phyloP scores from a whole-genome alignment of 2,888 invertebrate species.

The Drosophila atripex region DNA sequence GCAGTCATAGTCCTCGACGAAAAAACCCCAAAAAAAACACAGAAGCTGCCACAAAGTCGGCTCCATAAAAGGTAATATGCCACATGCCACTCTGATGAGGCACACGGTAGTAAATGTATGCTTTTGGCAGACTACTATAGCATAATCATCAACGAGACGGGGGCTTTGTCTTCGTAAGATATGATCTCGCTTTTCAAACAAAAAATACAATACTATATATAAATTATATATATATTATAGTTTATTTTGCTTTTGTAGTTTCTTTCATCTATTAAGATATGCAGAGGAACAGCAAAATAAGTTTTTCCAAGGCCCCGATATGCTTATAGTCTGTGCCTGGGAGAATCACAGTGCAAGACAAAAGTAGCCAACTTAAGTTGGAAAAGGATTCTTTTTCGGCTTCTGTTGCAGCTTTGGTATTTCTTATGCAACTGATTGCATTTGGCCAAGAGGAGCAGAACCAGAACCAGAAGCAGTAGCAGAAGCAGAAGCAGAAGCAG shows the following conservation, averaged over 20 bases:
- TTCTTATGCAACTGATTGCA: slow-evolving; percentile 55
- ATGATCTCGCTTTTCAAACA: slow-evolving; percentile 44
- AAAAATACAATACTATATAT: slow-evolving; percentile 48
- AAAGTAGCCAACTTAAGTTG: slow-evolving; percentile 44
- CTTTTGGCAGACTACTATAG: slow-evolving; percentile 38
- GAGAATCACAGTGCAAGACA: slow-evolving; percentile 44
- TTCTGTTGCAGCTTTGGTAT: slow-evolving; percentile 32
- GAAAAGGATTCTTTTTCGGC: slow-evolving; percentile 49
- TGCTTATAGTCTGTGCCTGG: slow-evolving; percentile 29
- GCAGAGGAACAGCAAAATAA: slow-evolving; percentile 19
- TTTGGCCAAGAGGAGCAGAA: slow-evolving; percentile 54
- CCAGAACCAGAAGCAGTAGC: slow-evolving; percentile 33
- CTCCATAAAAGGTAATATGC: slow-evolving; percentile 64
- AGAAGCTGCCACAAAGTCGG: slow-evolving; percentile 31
- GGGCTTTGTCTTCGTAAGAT: background rate
- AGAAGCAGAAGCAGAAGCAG: slow-evolving; percentile 47
- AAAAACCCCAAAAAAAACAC: slow-evolving; percentile 4
- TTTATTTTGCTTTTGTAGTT: slow-evolving; percentile 4
- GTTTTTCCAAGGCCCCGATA: slow-evolving; percentile 28
- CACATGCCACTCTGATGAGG: slow-evolving; percentile 51
- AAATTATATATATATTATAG: slow-evolving; percentile 8
- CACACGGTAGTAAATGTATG: slow-evolving; percentile 11
- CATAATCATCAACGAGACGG: slow-evolving; percentile 53
- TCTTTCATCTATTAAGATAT: slow-evolving; percentile 23
- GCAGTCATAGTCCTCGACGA: background rate